Conservation (phyloP, 2,888 invertebrate genomes). For the Oligia latruncula region DNA sequence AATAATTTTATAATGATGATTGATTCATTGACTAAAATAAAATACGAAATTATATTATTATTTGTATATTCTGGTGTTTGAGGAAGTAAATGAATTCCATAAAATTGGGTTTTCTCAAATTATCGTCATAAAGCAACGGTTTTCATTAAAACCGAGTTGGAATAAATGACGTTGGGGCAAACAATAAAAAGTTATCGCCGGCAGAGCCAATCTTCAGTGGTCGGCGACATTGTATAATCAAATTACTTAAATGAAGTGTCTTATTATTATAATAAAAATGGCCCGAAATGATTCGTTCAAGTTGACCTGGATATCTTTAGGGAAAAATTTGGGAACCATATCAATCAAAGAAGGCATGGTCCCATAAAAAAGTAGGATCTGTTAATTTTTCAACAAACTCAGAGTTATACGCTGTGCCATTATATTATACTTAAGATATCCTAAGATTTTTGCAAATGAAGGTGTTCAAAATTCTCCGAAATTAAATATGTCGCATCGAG, state of each 20-base stretch:
- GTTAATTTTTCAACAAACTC: neutral
- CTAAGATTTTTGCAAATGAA: neutral
- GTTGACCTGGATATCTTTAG: neutral
- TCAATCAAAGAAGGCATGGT: neutral
- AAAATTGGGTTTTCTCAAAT: conserved; percentile 18
- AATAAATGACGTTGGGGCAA: conserved; percentile 28
- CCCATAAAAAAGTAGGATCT: neutral
- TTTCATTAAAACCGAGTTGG: conserved; percentile 42
- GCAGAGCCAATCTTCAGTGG: conserved; percentile 45
- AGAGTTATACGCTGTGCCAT: neutral
- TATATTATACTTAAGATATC: neutral
- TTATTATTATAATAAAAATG: conserved; percentile 44
- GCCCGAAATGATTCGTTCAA: conserved; percentile 9
- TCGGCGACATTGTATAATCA: conserved; percentile 26
- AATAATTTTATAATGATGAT: conserved; percentile 1
- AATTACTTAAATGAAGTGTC: conserved; percentile 51
- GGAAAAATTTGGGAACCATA: neutral
- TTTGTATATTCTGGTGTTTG: conserved; percentile 5
- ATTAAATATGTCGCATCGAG: too few species aligned
- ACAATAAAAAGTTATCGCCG: conserved; percentile 50
- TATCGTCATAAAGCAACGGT: conserved; percentile 40
- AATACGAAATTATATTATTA: conserved; percentile 7
- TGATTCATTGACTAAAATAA: neutral
- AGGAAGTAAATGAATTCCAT: neutral
- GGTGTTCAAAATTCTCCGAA: conserved; percentile 8